Base-by-base conservation (phyloP, 1,140 invertebrate species). In the Helicoverpa zea region DNA sequence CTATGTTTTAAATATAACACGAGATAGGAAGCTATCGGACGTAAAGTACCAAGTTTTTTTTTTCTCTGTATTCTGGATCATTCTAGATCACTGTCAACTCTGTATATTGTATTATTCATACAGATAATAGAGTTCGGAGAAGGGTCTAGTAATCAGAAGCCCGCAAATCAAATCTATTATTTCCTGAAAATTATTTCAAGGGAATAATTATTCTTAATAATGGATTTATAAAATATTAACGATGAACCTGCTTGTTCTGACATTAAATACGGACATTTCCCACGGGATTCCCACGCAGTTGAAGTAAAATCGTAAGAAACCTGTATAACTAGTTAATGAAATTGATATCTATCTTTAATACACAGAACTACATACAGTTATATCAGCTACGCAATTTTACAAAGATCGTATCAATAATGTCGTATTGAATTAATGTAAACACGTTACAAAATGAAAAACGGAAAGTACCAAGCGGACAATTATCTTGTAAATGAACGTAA, bases 401-500 rank as follows among this genome's bases (percentile, higher is more conserved):
- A 9, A 7, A 43, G 9, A 43, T 43, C 9, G 35, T 43, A 43
- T 7, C 35, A 43, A 43, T 43, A 43, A 43, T 43, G 35, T 43
- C 11, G 4, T 58, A 58, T 18, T 18, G 7, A 7, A 43, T 63
- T 14, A 9, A 64, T 13, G 23, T 47, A 66, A n/a, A 66, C n/a
- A 66, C 10, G 64, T 43, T 7, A 43, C 30, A 13, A 23, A 66
- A 68, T 2, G 16, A 18, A 43, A 68, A 49, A 49, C 43, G 49
- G n/a, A 66, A 49, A 68, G 47, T 2, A 68, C n/a, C 64, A 68
- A 43, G 49, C 16, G 16, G 13, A 49, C 18, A 11, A 49, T 49
- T 68, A 68, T 66, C 63, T 43, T 68, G 43, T 68, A 68, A 68
- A 68, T 68, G 64, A 68, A 68, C 43, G 64, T 23, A 49, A 49